These are phyloP conservation scores for Emydoidea blandingii DNA, from an alignment of 2,797 vertebrate species.

Conservation along the genomic window DNA sequence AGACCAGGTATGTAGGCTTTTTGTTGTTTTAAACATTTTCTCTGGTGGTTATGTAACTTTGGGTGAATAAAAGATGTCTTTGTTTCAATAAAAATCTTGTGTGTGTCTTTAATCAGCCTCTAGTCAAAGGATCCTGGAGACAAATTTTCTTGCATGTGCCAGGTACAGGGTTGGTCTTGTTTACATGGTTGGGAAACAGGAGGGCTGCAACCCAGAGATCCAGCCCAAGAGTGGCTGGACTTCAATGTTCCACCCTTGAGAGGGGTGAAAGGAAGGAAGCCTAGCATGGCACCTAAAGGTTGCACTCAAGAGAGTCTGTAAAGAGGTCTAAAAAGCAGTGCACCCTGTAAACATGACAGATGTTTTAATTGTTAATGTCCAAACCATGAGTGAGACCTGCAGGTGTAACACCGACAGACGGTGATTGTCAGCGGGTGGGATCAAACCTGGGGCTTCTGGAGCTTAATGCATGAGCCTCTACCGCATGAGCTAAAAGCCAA, in stretches of 20 bases:
- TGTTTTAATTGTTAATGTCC: constrained; percentile 67
- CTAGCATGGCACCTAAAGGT: not conserved
- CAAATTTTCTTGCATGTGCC: not conserved
- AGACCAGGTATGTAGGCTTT: not conserved
- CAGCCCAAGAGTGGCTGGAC: not conserved
- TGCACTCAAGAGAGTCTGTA: not conserved
- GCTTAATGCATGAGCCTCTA: too few species aligned
- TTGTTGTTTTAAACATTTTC: not conserved
- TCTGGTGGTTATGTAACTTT: not conserved
- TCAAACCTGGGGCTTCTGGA: too few species aligned
- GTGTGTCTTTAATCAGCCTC: not conserved
- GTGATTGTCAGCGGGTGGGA: too few species aligned
- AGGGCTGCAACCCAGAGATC: not conserved
- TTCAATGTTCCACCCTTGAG: not conserved
- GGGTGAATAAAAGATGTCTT: not conserved
- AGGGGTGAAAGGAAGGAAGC: not conserved
- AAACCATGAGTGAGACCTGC: constrained; percentile 43
- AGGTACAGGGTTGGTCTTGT: not conserved
- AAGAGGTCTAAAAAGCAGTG: not conserved
- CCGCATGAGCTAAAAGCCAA: too few species aligned
- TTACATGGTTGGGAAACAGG: not conserved
- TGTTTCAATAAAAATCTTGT: not conserved
- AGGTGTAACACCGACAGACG: not conserved
- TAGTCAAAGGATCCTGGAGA: not conserved
- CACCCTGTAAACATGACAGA: not conserved